Base-by-base conservation (phyloP, 2,888 invertebrate species). In the Drosophila anomalipes region DNA sequence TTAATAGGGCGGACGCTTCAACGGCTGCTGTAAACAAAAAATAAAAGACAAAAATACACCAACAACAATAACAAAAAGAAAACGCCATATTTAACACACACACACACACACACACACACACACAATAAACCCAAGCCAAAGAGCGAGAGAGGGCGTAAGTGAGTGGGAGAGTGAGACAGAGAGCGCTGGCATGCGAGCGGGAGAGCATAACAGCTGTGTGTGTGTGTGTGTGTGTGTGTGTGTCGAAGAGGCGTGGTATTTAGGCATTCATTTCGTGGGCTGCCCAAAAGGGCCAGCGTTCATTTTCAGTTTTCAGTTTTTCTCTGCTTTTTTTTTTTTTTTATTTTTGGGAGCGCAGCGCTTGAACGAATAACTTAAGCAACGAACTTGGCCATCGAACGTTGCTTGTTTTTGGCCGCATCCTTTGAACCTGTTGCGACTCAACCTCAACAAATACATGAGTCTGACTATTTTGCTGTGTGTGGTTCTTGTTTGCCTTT, bases 381-480 rank as follows among this genome's bases (percentile, higher is more conserved):
- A 76, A 76, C 82, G 65, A 82, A 82, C 82, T 82, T 73, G 71
- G 37, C 26, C 47, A 49, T 57, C 44, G 58, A 22, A 44, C 59
- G 30, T 30, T 61, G 58, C 53, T 61, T 51, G 56, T 49, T 53
- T 66, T 65, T 54, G 65, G 72, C 63, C 82, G 82, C 85, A 89
- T 86, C 89, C 90, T 91, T 90, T 91, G 90, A 91, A 91, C 88
- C 83, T 89, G 83, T 86, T 83, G 82, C 80, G 58, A 76, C 81
- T 26, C 71, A 83, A 86, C 89, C 86, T 86, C 86, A 86, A 89
- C 86, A 88, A 87, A 89, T 82, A 86, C 67, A 70, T 68, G 78
- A 81, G 76, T 74, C 74, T 67, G 61, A 59, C 61, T 68, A 73
- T 85, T 81, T 85, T 68, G 56, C 30, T 61, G 54, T 49, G 44